Evolutionary conservation across 2,113 vertebrate species (phyloP).

Genomic region (Macrotis lagotis): DNA sequence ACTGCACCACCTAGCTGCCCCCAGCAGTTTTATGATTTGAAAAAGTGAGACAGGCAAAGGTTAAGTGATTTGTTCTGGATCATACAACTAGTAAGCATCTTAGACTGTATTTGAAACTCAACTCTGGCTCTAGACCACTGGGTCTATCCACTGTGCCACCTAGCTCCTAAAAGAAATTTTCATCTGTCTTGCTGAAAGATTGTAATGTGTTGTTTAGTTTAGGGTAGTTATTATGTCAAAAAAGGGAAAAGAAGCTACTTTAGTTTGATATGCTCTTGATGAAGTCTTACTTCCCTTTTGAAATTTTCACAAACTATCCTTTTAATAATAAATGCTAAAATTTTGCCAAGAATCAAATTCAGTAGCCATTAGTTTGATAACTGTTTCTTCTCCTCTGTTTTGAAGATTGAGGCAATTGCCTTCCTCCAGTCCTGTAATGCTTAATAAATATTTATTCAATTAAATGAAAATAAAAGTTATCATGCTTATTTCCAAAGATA

Average conservation of each 20-base stretch:
- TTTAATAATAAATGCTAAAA: not conserved
- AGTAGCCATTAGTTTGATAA: not conserved
- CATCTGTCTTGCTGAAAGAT: not conserved
- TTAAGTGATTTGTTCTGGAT: no score
- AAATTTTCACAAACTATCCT: not conserved
- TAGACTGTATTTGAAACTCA: no score
- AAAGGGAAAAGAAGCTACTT: not conserved
- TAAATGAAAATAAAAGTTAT: not conserved
- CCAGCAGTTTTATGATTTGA: no score
- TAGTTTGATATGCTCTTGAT: not conserved
- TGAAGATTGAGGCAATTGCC: not conserved
- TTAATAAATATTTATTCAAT: not conserved
- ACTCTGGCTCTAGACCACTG: no score
- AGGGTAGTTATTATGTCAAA: not conserved
- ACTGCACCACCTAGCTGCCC: no score
- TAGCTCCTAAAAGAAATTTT: not conserved
- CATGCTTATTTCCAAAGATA: conserved; percentile 6
- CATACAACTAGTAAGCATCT: no score
- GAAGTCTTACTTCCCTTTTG: not conserved
- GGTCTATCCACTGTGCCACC: not conserved
- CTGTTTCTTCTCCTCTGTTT: not conserved
- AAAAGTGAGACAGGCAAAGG: no score
- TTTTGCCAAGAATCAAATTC: not conserved
- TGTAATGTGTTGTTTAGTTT: not conserved
- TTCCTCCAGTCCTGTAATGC: not conserved